A percentile compares a stretch with the other conserved stretches of the same genome.
Evolutionary conservation across 92 coral and sea anemone species (phyloP).

Genomic region (Epizoanthus ramosus): DNA sequence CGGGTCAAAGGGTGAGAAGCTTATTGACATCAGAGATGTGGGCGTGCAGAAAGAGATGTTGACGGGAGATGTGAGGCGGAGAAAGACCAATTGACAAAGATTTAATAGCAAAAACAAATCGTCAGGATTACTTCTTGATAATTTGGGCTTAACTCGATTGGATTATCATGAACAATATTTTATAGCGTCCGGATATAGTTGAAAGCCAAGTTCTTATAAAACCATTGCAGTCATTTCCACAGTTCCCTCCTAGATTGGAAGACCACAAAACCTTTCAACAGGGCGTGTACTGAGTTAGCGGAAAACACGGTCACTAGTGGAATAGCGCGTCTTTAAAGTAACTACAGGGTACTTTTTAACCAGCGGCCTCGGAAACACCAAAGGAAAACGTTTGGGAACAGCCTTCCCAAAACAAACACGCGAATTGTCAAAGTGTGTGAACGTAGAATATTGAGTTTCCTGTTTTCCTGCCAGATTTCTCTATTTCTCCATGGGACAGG

Average conservation of each 20-base stretch:
- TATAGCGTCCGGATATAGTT: slow-evolving; percentile 8
- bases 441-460: slow-evolving; percentile 8
- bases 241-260: neutral
- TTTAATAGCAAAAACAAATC: neutral
- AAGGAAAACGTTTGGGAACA: slow-evolving; percentile 1
- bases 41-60: slow-evolving; percentile 10
- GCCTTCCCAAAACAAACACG: neutral
- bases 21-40: neutral
- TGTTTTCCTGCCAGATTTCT: slow-evolving; percentile 23
- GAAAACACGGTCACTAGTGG: neutral
- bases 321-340: neutral
- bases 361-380: slow-evolving; percentile 27
- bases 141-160: slow-evolving; percentile 1
- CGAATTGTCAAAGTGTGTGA: neutral
- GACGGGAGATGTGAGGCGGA: neutral
- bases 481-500: slow-evolving; percentile 29
- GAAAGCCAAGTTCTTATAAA: neutral
- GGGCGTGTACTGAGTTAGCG: too few species aligned
- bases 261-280: neutral
- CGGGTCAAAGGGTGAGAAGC: neutral
- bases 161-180: slow-evolving; percentile 6
- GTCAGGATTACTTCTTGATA: neutral
- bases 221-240: neutral
- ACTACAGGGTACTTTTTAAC: neutral
- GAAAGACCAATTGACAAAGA: neutral